Base-by-base conservation (phyloP, 1,140 invertebrate species). In the Drosophila triauraria region DNA sequence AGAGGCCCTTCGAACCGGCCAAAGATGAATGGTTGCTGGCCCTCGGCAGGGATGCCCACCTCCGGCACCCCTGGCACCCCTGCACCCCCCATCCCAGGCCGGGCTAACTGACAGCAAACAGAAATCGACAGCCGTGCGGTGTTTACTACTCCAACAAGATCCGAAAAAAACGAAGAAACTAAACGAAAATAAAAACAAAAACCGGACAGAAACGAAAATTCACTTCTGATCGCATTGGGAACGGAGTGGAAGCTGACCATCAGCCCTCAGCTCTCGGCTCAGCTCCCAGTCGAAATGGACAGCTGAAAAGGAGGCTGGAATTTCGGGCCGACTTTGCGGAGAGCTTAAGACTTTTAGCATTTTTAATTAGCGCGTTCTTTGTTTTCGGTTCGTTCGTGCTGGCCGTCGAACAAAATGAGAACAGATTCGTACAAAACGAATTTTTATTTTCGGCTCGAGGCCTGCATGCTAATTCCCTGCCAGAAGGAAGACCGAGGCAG, bases 341-440 rank as follows among this genome's bases (percentile, higher is more conserved):
- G 60, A 90, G 84, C 84, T 87, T 85, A 90, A 88, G 81, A 88
- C 84, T 85, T 74, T 90, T 80, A 91, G 82, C 87, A 91, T 91
- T 91, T 91, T 91, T 91, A 91, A 91, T 91, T 91, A 91, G 87
- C 87, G 87, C 87, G 72, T 78, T 75, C 87, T 91, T 91, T 91
- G 87, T 91, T 91, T 91, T 91, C 86, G 80, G 82, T 86, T 91
- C 87, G 87, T 81, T 91, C 64, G 68, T 56, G 71, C 35, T 35
- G 70, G 42, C 30, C 75, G 42, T 58, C 61, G 30, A 65, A 59
- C 74, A 76, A 76, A 76, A 67, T 35, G 60, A 67, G 72, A 76
- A 67, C 53, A 76, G 74, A 76, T 76, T 76, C 72, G 72, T 51
- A 76, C 74, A 76, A 74, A 76, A 59, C 72, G 74, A 54, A 76